Percentiles rank a stretch among this genome's conserved stretches.
These are phyloP conservation scores for Scaptodrosophila latifasciaeformis DNA, from an alignment of 2,888 invertebrate genomes.

Conservation along the genomic window DNA sequence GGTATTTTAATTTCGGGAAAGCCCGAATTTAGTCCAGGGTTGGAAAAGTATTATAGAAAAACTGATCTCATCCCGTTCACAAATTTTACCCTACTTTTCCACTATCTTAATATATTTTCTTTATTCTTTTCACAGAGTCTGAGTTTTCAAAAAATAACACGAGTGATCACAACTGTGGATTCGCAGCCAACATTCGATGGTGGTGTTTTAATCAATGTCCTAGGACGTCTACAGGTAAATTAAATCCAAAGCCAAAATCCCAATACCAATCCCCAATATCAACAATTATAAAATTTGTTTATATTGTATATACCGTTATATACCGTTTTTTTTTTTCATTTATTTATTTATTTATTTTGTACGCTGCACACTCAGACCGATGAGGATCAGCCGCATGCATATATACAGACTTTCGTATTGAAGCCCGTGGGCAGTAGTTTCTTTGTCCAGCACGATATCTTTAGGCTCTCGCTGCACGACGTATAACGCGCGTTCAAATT, in stretches of 20 bases:
- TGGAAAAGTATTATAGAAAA: too few relatives aligned
- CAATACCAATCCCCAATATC: not conserved
- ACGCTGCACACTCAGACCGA: conserved; percentile 83
- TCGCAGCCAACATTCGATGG: conserved; percentile 99
- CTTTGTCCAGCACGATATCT: conserved; percentile 96
- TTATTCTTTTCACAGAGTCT: conserved; percentile 83
- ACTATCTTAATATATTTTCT: conserved; percentile 5
- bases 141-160: conserved; percentile 93
- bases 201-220: conserved; percentile 95
- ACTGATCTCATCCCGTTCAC: too few relatives aligned
- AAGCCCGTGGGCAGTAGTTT: conserved; percentile 91
- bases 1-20: too few relatives aligned
- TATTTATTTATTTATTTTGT: conserved; percentile 10
- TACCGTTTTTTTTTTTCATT: conserved; percentile 3
- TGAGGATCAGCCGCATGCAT: conserved; percentile 95
- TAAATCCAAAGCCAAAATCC: not conserved
- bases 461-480: conserved; percentile 94
- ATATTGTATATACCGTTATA: conserved; percentile 5
- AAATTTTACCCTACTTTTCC: too few relatives aligned
- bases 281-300: not conserved
- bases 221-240: conserved; percentile 95
- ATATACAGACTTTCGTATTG: conserved; percentile 94
- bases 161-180: conserved; percentile 94
- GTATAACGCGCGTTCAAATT: conserved; percentile 76
- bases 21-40: too few relatives aligned